A percentile compares a stretch with the other conserved stretches of the same genome.
Evolutionary conservation across 2,113 vertebrate species (phyloP).

Genomic region (Echinops telfairi): DNA sequence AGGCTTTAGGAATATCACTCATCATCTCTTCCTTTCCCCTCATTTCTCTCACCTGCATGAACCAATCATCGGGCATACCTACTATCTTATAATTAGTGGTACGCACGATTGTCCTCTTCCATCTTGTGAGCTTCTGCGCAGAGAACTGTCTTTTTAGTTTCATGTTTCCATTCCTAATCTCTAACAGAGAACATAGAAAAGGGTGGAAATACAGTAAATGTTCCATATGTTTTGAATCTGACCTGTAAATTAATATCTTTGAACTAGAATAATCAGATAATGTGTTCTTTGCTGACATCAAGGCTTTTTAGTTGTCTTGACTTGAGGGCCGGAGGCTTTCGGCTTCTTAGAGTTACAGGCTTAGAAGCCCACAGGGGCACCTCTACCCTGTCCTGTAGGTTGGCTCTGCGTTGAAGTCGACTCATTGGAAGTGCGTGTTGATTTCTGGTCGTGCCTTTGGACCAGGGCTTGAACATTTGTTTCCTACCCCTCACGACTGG

Average conservation of each 20-base stretch:
- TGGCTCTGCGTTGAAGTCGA: too few species aligned
- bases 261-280: background rate
- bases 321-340: background rate
- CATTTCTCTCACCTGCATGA: too few species aligned
- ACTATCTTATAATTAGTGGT: too few species aligned
- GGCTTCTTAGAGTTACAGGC: too few species aligned
- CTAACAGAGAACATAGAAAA: slow-evolving; percentile 6
- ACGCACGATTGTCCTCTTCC: background rate
- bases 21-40: too few species aligned
- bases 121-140: background rate
- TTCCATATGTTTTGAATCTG: slow-evolving; percentile 1
- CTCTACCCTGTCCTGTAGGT: too few species aligned
- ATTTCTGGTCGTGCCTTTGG: too few species aligned
- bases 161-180: slow-evolving; percentile 33
- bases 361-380: too few species aligned
- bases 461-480: too few species aligned
- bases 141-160: background rate
- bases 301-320: background rate
- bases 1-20: too few species aligned
- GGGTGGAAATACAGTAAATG: background rate
- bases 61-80: too few species aligned
- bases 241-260: background rate
- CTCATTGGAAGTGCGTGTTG: too few species aligned
- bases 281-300: background rate
- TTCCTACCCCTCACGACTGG: background rate